Evolutionary conservation across 2,797 vertebrate species (phyloP).

Genomic region (Trachops cirrhosus): DNA sequence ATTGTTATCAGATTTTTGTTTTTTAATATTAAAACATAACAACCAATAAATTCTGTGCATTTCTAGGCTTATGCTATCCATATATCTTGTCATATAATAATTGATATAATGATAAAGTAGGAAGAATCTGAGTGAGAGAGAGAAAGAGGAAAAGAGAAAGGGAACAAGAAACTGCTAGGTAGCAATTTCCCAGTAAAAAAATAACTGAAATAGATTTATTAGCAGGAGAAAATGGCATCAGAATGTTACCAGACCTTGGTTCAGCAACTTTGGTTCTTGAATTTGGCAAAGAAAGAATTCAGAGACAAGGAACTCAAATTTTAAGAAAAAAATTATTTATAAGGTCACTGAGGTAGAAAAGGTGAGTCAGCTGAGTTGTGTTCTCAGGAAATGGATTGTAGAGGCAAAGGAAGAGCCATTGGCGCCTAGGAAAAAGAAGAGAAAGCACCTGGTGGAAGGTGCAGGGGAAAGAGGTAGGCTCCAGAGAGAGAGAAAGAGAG

Average conservation of each 20-base stretch:
- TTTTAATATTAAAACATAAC: slow-evolving; percentile 1
- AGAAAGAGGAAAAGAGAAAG: not conserved
- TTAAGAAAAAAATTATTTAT: not conserved
- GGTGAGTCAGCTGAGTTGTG: not conserved
- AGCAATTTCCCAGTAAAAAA: not conserved
- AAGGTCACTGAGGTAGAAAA: not conserved
- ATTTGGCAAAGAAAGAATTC: not conserved
- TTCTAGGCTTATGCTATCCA: slow-evolving; percentile 56
- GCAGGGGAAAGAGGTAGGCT: not conserved
- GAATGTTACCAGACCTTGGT: not conserved
- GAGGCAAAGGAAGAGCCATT: not conserved
- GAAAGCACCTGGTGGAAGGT: not conserved
- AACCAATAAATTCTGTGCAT: not conserved
- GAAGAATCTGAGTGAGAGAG: slow-evolving; percentile 28
- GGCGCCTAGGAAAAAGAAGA: not conserved
- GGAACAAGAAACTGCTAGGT: not conserved
- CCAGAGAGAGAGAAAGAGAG: not conserved
- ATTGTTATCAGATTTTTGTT: not conserved
- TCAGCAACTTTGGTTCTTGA: no score
- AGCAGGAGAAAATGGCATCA: not conserved
- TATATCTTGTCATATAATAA: slow-evolving; percentile 47
- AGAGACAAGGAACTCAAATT: not conserved
- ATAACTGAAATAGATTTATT: not conserved
- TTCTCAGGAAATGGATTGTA: not conserved
- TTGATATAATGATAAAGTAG: slow-evolving; percentile 63